Conservation (phyloP, 2,797 vertebrate species). For the Valencia hispanica region DNA sequence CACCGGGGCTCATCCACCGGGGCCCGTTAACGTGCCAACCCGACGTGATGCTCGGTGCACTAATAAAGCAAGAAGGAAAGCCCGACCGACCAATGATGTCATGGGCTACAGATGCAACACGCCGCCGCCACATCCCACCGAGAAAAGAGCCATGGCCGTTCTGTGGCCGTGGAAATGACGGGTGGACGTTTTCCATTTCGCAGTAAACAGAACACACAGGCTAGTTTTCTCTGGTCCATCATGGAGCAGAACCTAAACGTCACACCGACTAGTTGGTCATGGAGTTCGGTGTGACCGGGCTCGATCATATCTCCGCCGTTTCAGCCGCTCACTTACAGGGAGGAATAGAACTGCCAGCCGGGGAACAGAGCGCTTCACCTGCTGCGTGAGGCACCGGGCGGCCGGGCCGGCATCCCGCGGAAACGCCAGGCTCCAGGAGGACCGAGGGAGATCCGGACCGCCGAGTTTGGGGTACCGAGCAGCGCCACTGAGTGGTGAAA, state of each 20-base stretch:
- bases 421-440: constrained; percentile 70
- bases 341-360: constrained; percentile 51
- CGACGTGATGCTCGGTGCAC: constrained; percentile 11
- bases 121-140: too few species aligned
- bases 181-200: neutral
- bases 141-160: too few species aligned
- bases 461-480: constrained; percentile 78
- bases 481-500: constrained; percentile 44
- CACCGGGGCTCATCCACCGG: neutral
- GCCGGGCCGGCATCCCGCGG: constrained; percentile 43
- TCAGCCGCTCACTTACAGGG: constrained; percentile 59
- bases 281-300: constrained; percentile 38
- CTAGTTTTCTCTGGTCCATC: too few species aligned
- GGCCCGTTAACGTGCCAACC: constrained; percentile 17
- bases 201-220: neutral
- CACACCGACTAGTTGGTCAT: constrained; percentile 17
- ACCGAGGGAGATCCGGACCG: constrained; percentile 64
- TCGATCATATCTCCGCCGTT: constrained; percentile 9
- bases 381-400: constrained; percentile 43
- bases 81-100: constrained; percentile 69
- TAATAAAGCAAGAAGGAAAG: constrained; percentile 56
- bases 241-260: neutral
- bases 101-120: constrained; percentile 35
- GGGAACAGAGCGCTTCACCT: constrained; percentile 51
- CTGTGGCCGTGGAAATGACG: neutral